Evolutionary conservation across 1,140 invertebrate species (phyloP), one percentile per base, ranked within the genome.

Genomic region (Adelges cooleyi): DNA sequence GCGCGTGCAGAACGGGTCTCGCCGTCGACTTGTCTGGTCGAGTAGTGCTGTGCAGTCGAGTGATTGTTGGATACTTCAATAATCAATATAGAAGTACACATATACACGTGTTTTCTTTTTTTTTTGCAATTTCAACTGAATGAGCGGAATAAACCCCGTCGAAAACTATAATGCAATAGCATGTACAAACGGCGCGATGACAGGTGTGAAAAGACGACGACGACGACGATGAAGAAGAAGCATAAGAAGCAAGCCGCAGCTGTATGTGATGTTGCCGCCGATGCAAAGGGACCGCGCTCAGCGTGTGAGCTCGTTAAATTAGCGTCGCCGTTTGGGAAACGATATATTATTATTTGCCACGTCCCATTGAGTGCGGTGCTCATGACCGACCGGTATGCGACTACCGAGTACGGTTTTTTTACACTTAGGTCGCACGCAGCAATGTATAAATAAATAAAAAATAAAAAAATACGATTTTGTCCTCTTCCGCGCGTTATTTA

Each of bases 261-360:
- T 62, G 56, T 48, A 42, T 20, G 40, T 46, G 25, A 23, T 48
- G 44, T 17, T 11, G 23, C 46, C n/a, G 46, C 23, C 4, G 29
- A 33, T 11, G 29, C 15, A 48, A 62, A 62, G 42, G 56, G 56
- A 62, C 56, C 40, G 42, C 54, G 22, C 54, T n/a, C 56, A 62
- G 56, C 56, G 56, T 62, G 56, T 48, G 56, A 62, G 42, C 56
- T 62, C 56, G 56, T 62, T 62, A 62, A 62, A 62, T 62, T 62
- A 62, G 56, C 56, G 40, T 62, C 22, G 56, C 56, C 56, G 56
- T 62, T 62, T 48, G 56, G 56, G 42, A 62, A 62, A 48, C 56
- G 56, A 62, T 62, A 62, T 17, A 44, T 44, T 44, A 44, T 44
- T 62, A 62, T 62, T 62, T 62, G 56, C 56, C 56, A 59, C 54